A percentile compares a stretch with the other conserved stretches of the same genome.
phyloP scores from a whole-genome alignment of 2,888 invertebrate genomes.

The Melinaea marsaeus region DNA sequence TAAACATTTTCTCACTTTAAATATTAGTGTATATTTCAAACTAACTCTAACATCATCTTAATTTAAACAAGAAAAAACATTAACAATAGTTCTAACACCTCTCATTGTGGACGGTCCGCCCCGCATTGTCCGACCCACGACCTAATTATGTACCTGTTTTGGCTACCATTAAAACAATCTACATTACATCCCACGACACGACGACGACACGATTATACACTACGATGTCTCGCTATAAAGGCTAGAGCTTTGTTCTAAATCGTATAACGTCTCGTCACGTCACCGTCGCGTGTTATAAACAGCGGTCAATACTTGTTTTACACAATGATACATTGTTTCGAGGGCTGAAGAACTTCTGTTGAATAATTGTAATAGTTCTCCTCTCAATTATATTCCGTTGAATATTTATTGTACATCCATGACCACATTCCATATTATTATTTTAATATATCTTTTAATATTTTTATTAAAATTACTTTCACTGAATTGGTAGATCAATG shows the following conservation, averaged over 20 bases:
- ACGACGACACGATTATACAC: conserved; percentile 24
- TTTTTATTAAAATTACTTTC: neutral
- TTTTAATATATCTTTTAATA: neutral
- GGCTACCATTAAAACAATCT: conserved; percentile 34
- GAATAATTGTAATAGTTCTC: conserved; percentile 45
- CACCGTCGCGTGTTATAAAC: conserved; percentile 30
- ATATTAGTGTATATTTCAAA: neutral
- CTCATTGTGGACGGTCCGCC: conserved; percentile 56
- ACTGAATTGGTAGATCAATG: neutral
- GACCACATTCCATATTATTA: conserved; percentile 16
- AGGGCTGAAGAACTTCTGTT: conserved; percentile 54
- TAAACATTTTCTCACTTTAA: neutral
- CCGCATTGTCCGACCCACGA: conserved; percentile 60
- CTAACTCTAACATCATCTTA: neutral
- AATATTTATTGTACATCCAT: conserved; percentile 48
- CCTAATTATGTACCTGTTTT: conserved; percentile 60
- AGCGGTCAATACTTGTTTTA: conserved; percentile 47
- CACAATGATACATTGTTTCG: conserved; percentile 67
- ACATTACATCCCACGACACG: conserved; percentile 14
- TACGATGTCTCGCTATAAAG: neutral
- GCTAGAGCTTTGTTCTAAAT: too few relatives aligned
- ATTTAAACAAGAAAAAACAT: conserved; percentile 41
- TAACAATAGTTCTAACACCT: conserved; percentile 69
- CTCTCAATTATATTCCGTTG: conserved; percentile 40
- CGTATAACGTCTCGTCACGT: conserved; percentile 9